These are phyloP conservation scores for Eristalis tenax DNA, from an alignment of 2,888 invertebrate genomes.

Conservation along the genomic window DNA sequence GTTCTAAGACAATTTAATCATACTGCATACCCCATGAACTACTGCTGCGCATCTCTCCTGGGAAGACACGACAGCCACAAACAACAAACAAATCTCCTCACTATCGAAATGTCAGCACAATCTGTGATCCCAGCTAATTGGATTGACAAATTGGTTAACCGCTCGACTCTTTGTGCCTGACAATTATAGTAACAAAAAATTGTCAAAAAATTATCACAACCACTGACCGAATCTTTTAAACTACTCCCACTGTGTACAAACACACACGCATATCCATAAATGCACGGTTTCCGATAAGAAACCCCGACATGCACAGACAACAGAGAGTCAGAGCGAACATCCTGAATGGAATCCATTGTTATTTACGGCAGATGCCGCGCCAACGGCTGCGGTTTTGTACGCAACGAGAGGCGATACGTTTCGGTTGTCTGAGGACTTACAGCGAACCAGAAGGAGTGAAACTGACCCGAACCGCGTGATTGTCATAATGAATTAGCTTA, in stretches of 20 bases:
- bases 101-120: constrained; percentile 7
- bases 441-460: constrained; percentile 34
- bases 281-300: constrained; percentile 38
- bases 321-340: constrained; percentile 1
- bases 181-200: not conserved
- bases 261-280: not conserved
- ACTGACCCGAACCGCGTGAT: constrained; percentile 23
- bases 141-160: constrained; percentile 60
- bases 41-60: not conserved
- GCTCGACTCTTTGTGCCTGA: constrained; percentile 10
- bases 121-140: constrained; percentile 38
- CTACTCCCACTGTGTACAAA: constrained; percentile 27
- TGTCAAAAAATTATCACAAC: constrained; percentile 22
- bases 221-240: constrained; percentile 17
- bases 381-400: constrained; percentile 22
- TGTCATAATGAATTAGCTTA: constrained; percentile 48
- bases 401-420: constrained; percentile 31
- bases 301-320: not conserved
- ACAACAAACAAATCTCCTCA: not conserved
- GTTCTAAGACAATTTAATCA: not conserved
- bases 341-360: constrained; percentile 58
- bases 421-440: constrained; percentile 40
- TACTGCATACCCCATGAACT: not conserved
- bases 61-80: not conserved
- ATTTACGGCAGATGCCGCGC: constrained; percentile 29